phyloP scores from a whole-genome alignment of 2,888 invertebrate species.

The Pristionchus fissidentatus region DNA sequence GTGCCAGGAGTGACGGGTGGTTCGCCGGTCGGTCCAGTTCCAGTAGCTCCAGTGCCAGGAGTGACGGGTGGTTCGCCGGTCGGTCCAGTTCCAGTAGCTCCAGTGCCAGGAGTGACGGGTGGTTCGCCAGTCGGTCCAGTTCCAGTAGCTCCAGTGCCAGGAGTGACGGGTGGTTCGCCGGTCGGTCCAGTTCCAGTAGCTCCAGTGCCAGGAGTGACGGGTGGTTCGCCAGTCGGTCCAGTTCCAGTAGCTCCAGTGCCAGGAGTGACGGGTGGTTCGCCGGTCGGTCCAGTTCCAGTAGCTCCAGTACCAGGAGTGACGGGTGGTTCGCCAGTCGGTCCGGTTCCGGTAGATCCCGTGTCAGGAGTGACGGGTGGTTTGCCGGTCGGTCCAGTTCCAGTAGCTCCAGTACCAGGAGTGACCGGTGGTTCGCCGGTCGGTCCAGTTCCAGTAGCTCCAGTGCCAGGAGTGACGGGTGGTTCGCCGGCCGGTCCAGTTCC shows the following conservation, averaged over 20 bases:
- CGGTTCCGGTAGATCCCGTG: neutral
- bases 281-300: neutral
- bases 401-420: neutral
- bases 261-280: neutral
- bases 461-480: neutral
- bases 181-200: neutral
- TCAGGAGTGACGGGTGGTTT: neutral
- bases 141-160: neutral
- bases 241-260: neutral
- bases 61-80: neutral
- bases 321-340: neutral
- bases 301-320: neutral
- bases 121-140: neutral
- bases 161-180: neutral
- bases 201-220: neutral
- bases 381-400: neutral
- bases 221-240: neutral
- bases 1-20: neutral
- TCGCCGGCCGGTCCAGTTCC: neutral
- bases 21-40: neutral
- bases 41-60: neutral
- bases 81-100: no score
- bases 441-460: neutral
- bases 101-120: no score
- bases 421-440: neutral